Percentiles rank a stretch among this genome's conserved stretches.
Conservation (phyloP, 2,113 vertebrate genomes). For the Trogon melanurus region DNA sequence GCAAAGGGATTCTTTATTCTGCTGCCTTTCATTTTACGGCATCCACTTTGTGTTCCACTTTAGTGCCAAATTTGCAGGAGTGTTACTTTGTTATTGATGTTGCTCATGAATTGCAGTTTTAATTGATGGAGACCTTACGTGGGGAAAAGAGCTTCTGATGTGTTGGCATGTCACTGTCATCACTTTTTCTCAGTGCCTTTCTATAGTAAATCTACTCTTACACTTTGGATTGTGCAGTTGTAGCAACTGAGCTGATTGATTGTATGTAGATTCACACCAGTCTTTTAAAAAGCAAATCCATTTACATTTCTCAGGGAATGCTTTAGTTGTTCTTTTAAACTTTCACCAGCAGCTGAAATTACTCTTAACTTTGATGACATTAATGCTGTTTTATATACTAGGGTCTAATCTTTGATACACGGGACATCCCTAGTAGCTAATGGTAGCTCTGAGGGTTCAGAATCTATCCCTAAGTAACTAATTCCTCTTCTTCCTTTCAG, state of each 20-base stretch:
- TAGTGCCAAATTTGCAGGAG: neutral
- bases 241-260: neutral
- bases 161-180: neutral
- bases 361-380: neutral
- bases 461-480: neutral
- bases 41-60: neutral
- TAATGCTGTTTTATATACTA: neutral
- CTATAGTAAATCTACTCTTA: neutral
- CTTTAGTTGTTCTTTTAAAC: neutral
- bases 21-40: neutral
- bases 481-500: neutral
- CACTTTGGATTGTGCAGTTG: neutral
- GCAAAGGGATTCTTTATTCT: neutral
- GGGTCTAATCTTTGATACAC: neutral
- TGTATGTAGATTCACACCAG: neutral
- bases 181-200: fast-evolving
- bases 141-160: neutral
- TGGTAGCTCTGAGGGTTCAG: neutral
- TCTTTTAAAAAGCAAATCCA: conserved; percentile 11
- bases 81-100: neutral
- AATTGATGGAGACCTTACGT: neutral
- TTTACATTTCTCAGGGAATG: neutral
- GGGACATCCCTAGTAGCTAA: neutral
- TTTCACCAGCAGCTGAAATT: neutral
- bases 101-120: neutral